Evolutionary conservation across 1,140 invertebrate genomes (phyloP).

Genomic region (Halictus rubicundus): DNA sequence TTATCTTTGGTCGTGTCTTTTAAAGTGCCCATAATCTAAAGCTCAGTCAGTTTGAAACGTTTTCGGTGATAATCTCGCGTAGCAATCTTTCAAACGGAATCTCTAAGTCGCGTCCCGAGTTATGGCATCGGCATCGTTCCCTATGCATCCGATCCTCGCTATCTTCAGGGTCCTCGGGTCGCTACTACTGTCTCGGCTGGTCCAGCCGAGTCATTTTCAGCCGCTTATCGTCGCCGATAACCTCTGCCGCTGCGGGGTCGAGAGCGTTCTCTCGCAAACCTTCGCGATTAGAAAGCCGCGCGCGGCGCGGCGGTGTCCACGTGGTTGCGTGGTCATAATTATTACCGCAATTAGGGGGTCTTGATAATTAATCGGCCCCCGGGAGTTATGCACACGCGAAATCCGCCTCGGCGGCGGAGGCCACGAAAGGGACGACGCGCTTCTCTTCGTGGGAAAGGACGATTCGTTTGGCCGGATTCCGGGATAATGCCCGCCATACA

Average conservation of each 20-base stretch:
- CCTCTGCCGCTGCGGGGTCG: neutral
- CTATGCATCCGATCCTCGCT: too few relatives aligned
- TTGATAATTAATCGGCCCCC: constrained; percentile 69
- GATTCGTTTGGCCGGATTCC: constrained; percentile 60
- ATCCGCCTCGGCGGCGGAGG: constrained; percentile 37
- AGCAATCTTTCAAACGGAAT: too few relatives aligned
- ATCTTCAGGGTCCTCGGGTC: too few relatives aligned
- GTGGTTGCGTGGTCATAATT: constrained; percentile 64
- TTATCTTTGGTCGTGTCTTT: too few relatives aligned
- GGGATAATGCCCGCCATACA: constrained; percentile 60
- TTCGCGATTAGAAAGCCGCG: constrained; percentile 14
- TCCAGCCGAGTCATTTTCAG: neutral
- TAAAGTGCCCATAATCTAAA: too few relatives aligned
- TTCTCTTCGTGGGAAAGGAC: constrained; percentile 59
- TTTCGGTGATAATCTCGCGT: too few relatives aligned
- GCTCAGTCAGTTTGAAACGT: too few relatives aligned
- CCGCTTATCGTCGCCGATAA: constrained; percentile 1
- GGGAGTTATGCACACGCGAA: constrained; percentile 62
- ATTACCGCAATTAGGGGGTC: constrained; percentile 67
- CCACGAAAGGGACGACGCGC: constrained; percentile 42
- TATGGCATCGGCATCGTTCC: too few relatives aligned
- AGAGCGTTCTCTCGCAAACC: neutral
- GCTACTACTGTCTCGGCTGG: neutral
- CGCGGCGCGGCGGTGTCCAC: neutral
- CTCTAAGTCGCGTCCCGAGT: too few relatives aligned